Conservation (phyloP, 2,113 vertebrate species). For the Brienomyrus brachyistius region DNA sequence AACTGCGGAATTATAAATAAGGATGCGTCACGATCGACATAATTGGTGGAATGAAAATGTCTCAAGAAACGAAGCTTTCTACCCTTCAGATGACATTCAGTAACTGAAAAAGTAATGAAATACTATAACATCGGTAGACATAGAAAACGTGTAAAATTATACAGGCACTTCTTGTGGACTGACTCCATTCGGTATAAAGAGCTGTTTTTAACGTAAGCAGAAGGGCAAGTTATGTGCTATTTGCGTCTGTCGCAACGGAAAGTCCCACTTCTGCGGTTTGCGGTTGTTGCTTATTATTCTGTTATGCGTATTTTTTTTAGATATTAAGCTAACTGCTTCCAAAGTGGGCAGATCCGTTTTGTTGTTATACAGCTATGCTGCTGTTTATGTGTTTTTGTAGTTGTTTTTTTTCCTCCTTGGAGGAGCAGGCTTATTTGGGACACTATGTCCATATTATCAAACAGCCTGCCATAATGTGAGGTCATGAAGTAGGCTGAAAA, state of each 20-base stretch:
- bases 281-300: not conserved
- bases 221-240: not conserved
- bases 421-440: not conserved
- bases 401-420: not conserved
- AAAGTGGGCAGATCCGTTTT: not conserved
- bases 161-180: not conserved
- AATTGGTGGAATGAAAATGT: conserved; percentile 23
- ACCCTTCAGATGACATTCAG: conserved; percentile 66
- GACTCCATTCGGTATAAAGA: not conserved
- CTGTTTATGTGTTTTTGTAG: not conserved
- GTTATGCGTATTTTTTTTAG: not conserved
- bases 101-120: conserved; percentile 2
- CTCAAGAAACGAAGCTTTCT: conserved; percentile 22
- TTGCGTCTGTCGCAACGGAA: not conserved
- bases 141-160: not conserved
- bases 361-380: not conserved
- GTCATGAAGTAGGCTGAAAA: not conserved
- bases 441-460: not conserved
- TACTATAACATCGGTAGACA: not conserved
- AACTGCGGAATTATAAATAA: not conserved
- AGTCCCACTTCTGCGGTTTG: not conserved
- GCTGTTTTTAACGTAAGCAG: not conserved
- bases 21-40: not conserved
- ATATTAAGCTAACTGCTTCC: not conserved
- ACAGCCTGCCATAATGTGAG: not conserved